phyloP scores from a whole-genome alignment of 1,140 invertebrate species.

The Phenacoccus solenopsis region DNA sequence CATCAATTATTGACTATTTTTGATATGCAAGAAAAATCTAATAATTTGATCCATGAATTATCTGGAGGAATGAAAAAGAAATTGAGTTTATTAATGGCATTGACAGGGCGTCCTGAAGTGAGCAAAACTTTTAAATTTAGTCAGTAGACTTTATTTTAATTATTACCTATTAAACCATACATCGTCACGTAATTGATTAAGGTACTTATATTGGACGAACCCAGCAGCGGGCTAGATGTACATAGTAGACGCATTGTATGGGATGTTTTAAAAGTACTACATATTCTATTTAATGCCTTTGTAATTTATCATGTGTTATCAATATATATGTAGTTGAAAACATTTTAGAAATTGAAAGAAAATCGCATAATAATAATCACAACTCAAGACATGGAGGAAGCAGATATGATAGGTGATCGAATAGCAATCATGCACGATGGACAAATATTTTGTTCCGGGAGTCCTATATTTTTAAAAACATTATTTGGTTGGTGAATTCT shows the following conservation, averaged over 20 bases:
- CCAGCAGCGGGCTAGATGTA: constrained; percentile 91
- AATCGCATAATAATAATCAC: constrained; percentile 70
- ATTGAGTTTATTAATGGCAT: constrained; percentile 62
- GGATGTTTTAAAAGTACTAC: constrained; percentile 51
- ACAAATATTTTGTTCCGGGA: constrained; percentile 64
- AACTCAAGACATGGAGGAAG: constrained; percentile 98
- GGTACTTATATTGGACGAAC: constrained; percentile 58
- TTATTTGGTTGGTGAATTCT: constrained; percentile 58
- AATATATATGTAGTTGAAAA: neutral
- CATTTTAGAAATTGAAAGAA: constrained; percentile 14
- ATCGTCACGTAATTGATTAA: no score
- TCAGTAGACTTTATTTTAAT: no score
- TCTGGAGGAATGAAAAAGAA: constrained; percentile 81
- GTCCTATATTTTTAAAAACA: constrained; percentile 75
- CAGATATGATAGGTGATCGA: constrained; percentile 85
- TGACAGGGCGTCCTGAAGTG: constrained; percentile 47
- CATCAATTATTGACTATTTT: constrained; percentile 38
- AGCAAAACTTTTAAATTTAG: neutral
- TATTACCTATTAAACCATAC: no score
- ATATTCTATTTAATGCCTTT: neutral
- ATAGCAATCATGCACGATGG: constrained; percentile 85
- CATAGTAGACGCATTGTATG: constrained; percentile 76
- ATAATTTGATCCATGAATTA: constrained; percentile 33
- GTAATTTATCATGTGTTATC: no score
- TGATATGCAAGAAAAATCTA: constrained; percentile 33